Conservation (phyloP, 2,888 invertebrate genomes). For the Norana najaformis region DNA sequence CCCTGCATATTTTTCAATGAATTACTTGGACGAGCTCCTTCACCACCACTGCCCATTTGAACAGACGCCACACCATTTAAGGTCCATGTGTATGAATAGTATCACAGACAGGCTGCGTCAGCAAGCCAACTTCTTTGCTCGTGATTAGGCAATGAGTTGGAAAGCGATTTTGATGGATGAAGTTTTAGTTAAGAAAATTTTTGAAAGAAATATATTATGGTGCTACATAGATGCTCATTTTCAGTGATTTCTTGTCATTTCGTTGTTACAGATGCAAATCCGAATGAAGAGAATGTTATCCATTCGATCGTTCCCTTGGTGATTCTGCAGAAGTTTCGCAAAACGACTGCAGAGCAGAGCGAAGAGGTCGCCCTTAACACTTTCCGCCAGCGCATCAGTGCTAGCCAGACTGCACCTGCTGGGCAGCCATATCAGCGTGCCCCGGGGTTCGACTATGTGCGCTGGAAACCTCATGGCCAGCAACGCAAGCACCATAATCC, state of each 20-base stretch:
- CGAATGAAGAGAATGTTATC: not conserved
- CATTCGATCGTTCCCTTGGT: not conserved
- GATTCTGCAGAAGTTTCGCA: not conserved
- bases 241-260: too few relatives aligned
- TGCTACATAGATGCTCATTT: not conserved
- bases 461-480: conserved; percentile 44
- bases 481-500: conserved; percentile 38
- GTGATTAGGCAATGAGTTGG: too few relatives aligned
- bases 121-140: too few relatives aligned
- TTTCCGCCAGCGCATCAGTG: conserved; percentile 36
- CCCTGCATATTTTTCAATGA: too few relatives aligned
- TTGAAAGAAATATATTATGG: not conserved
- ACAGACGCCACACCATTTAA: too few relatives aligned
- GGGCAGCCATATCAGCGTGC: conserved; percentile 37
- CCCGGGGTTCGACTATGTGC: conserved; percentile 44
- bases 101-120: too few relatives aligned
- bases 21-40: too few relatives aligned
- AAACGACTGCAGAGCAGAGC: not conserved
- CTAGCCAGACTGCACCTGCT: conserved; percentile 31
- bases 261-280: not conserved
- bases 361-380: conserved; percentile 34
- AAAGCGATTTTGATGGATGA: too few relatives aligned
- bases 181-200: too few relatives aligned
- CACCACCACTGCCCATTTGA: too few relatives aligned
- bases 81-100: too few relatives aligned